Evolutionary conservation across 2,888 invertebrate species (phyloP), one percentile per base, ranked within the genome.

Genomic region (Erpobdella octoculata): DNA sequence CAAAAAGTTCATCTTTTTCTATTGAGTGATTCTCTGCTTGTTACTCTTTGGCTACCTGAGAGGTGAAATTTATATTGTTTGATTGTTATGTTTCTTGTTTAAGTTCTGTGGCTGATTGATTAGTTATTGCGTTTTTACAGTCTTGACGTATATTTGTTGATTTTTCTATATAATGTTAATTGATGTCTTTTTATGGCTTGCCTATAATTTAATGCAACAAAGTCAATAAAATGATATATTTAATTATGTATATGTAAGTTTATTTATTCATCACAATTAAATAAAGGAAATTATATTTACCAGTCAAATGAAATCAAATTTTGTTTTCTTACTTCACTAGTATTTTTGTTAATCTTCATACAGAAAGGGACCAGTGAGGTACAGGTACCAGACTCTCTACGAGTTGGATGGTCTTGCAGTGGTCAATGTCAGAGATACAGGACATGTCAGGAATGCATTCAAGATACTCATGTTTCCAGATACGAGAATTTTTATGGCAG

Each of bases 391-490:
- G 83, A 88, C 88, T 12, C 87, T 90, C 79, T 92, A 92, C 82
- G 90, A 92, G 77, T 86, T 93, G 58, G 91, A 92, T 80, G 92
- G 90, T 81, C 86, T 95, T 78, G 95, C 94, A 31, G 91, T 95
- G 35, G 93, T 96, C 0, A 96, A 96, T 83, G 92, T 95, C 9
- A 74, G 68, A 86, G 91, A 95, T 85, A 86, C 91, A 74, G 92
- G 91, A 67, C 90, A 89, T 75, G 89, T 93, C 0, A 93, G 92
- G 81, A 89, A 93, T 83, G 92, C 93, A 4, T 93, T 96, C 79
- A 96, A 96, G 84, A 88, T 96, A 12, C 86, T 96, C 76, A 93
- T 92, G 70, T 94, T 94, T 80, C 94, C 95, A 31, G 93, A 93
- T 77, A 91, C 93, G 0, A 88, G 92, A 80, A 89, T 93, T 65